Base-by-base conservation (phyloP, 2,797 vertebrate species). In the Psittacula derbiana region DNA sequence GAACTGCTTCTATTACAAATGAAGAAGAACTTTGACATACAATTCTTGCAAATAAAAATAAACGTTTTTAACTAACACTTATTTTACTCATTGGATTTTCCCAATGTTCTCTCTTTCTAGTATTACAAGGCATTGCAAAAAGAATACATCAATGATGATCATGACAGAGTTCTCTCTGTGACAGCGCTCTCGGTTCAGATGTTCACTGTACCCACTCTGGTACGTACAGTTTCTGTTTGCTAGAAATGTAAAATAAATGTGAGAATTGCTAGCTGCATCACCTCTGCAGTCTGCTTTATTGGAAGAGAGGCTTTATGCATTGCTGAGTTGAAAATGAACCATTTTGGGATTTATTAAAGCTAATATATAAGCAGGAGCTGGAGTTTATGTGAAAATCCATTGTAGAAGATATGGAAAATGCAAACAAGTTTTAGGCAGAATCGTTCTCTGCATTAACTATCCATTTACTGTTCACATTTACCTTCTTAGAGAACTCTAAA, bases 131-230 rank as follows among this genome's bases (percentile, higher is more conserved):
- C 98, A 89, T 97, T 99, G 55, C 99, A 99, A 91, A 99, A 99
- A 90, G 99, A 99, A 61, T 99, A 99, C 86, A 99, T 99, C 95
- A 98, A 93, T 76, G 99, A 99, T 96, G 99, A 99, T 92, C 99
- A 99, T 72, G 99, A 99, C 71, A 98, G 98, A 95, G 99, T 98
- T 94, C 98, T 99, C 89, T 99, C 99, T 27, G 97, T 99, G 96
- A 99, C 99, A 38, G 98, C 99, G 6, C 98, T 99, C 72, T 99
- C 99, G 25, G 99, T 99, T 96, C 99, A 99, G 97, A 99, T 99
- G 97, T 99, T 99, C 96, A 99, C 99, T 36, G 99, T 99, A 40
- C 99, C 99, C 74, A 99, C 99, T 72, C 93, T 99, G 98, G 99
- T 99, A 98, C 88, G 98, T 98, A 78, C 49, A 50, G 21, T 60